Evolutionary conservation across 1,140 invertebrate genomes (phyloP), one percentile per base, ranked within the genome.

Genomic region (Drosophila parvula): DNA sequence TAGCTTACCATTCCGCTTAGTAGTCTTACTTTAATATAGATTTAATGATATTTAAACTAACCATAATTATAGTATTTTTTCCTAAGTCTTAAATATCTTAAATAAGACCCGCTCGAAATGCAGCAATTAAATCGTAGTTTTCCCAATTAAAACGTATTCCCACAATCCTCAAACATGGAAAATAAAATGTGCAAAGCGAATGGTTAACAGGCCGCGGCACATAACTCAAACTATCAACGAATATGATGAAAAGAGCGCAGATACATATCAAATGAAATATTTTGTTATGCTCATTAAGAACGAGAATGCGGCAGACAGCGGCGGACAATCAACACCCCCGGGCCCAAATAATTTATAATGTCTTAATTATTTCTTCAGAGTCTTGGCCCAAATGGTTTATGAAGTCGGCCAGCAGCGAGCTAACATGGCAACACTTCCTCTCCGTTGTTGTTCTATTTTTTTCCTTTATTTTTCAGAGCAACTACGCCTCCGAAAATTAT

Each of bases 341-440:
- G 18, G 40, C 55, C 56, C 70, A 84, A 83, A 88, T 89, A 84
- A 88, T 90, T 89, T 89, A 89, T 89, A 89, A 89, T 89, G 84
- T 90, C 84, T 89, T 89, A 89, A 89, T 89, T 89, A 89, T 89
- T 89, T 86, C 71, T 61, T 50, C 50, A 63, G 58, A 63, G 58
- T 53, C 63, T 61, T 45, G 38, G 36, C 30, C 65, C 44, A 81
- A 89, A 89, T 86, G 81, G 80, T 80, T 88, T 88, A 88, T 83
- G 79, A 86, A 67, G 65, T 70, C 65, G 61, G 40, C 70, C 43
- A 48, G 41, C 38, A 43, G 57, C 68, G 36, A 73, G 74, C 80
- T 61, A 89, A 89, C 85, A 90, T 75, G 85, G 69, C 79, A 84
- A 84, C 84, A 90, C 81, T 88, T 90, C 85, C 85, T 89, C 65